Base-by-base conservation (phyloP, 2,797 vertebrate species). In the Discoglossus pictus region DNA sequence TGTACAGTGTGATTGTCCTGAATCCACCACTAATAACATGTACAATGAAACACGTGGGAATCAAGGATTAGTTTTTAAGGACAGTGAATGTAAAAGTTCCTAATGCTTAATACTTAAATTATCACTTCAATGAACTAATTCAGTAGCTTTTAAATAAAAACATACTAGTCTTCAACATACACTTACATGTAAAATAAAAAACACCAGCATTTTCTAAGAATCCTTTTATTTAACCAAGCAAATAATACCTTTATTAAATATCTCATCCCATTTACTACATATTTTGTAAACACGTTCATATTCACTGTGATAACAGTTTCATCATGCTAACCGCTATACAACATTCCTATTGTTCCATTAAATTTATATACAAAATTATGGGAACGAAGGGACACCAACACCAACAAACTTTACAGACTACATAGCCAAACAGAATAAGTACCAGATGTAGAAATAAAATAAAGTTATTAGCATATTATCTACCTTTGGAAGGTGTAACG, bases 201-300 rank as follows among this genome's bases (percentile, higher is more conserved):
- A n/a, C n/a, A n/a, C n/a, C n/a, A n/a, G n/a, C n/a, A n/a, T n/a
- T n/a, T n/a, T n/a, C n/a, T n/a, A n/a, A n/a, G n/a, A n/a, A n/a
- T n/a, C n/a, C n/a, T 60, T 91, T 91, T 82, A 88, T 94, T 95
- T 90, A 87, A 79, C 82, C 79, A 87, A 84, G 84, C 83, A 88
- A 88, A 79, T 74, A 77, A 47, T 73, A 84, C 78, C 65, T 88
- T 82, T 83, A 93, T 96, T 94, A 84, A 93, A 90, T 89, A 88
- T 80, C 74, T 82, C 54, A 78, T 69, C 79, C 54, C 76, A 53
- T 76, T 76, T 78, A 77, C 76, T 80, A 82, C 75, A 73, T 76
- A 15, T 82, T 73, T 76, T 78, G 80, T 84, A 74, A 76, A 65
- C 82, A 81, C 58, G 43, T 79, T 81, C 83, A 78, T 80, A 91